These are phyloP conservation scores for Epinephelus lanceolatus DNA, from an alignment of 2,113 vertebrate genomes.

Conservation along the genomic window DNA sequence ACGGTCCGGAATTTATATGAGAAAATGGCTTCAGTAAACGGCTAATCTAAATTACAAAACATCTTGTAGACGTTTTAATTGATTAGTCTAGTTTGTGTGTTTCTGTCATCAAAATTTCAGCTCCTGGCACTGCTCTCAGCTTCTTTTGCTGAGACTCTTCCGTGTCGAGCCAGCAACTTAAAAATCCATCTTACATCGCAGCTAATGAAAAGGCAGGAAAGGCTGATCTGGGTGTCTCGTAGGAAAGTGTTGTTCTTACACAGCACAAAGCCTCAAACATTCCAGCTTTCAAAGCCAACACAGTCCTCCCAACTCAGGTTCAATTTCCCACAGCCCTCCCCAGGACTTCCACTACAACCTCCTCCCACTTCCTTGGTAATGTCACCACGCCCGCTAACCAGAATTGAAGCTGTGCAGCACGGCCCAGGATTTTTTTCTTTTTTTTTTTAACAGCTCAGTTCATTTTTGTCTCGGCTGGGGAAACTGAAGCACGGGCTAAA, in stretches of 20 bases:
- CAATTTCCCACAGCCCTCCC: slow-evolving; percentile 69
- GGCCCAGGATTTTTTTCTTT: background rate
- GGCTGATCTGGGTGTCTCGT: slow-evolving; percentile 33
- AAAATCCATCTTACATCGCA: slow-evolving; percentile 10
- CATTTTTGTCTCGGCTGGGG: slow-evolving; percentile 36
- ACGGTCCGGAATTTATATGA: no score
- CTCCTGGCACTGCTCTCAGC: background rate
- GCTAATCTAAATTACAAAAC: background rate
- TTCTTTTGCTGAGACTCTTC: slow-evolving; percentile 11
- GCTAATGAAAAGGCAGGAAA: slow-evolving; percentile 55
- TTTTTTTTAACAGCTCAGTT: slow-evolving; percentile 15
- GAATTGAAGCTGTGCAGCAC: slow-evolving; percentile 18
- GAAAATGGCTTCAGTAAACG: background rate
- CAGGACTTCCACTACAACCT: slow-evolving; percentile 58
- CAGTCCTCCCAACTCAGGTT: slow-evolving; percentile 54
- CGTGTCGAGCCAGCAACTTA: slow-evolving; percentile 8
- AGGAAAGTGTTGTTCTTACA: slow-evolving; percentile 73
- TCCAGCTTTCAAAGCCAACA: slow-evolving; percentile 68
- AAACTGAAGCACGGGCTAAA: slow-evolving; percentile 52
- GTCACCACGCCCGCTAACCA: slow-evolving; percentile 42
- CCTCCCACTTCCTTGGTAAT: slow-evolving; percentile 58
- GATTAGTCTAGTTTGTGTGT: background rate
- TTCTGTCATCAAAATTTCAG: slow-evolving; percentile 3
- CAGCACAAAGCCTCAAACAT: slow-evolving; percentile 72
- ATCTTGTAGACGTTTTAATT: background rate